Percentiles rank a stretch among this genome's conserved stretches.
phyloP scores from a whole-genome alignment of 2,113 vertebrate species.

The Lophura nycthemera region DNA sequence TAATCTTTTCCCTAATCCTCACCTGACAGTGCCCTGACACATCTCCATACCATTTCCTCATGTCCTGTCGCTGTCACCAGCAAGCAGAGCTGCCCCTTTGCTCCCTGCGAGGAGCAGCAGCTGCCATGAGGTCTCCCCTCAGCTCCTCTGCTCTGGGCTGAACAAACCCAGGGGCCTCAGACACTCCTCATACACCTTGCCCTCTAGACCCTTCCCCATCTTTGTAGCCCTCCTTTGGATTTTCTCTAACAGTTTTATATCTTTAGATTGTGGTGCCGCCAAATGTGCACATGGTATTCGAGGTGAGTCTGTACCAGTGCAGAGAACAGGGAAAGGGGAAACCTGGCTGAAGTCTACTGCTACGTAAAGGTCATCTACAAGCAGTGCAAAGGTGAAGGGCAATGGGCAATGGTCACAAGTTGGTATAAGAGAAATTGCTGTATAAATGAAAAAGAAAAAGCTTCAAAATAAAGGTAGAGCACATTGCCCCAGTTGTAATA shows the following conservation, averaged over 20 bases:
- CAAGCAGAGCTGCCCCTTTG: background rate
- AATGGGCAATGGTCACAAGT: background rate
- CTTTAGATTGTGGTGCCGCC: background rate
- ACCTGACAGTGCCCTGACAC: background rate
- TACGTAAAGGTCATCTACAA: background rate
- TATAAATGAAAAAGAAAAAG: background rate
- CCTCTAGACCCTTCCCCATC: background rate
- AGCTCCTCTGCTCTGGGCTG: background rate
- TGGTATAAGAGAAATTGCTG: background rate
- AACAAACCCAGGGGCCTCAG: background rate
- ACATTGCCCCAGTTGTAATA: background rate
- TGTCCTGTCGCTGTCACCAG: background rate
- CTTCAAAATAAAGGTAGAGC: background rate
- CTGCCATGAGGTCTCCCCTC: background rate
- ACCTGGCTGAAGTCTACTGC: background rate
- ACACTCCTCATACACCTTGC: background rate
- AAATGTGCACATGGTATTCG: background rate
- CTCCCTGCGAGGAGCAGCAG: background rate
- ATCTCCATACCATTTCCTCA: background rate
- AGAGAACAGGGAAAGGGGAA: background rate
- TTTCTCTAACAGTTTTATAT: background rate
- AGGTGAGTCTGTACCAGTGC: background rate
- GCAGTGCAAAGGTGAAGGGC: background rate
- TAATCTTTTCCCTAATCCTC: background rate
- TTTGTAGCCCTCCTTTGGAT: background rate